These are phyloP conservation scores for Eospalax fontanierii DNA, from an alignment of 2,797 vertebrate genomes.

Conservation along the genomic window DNA sequence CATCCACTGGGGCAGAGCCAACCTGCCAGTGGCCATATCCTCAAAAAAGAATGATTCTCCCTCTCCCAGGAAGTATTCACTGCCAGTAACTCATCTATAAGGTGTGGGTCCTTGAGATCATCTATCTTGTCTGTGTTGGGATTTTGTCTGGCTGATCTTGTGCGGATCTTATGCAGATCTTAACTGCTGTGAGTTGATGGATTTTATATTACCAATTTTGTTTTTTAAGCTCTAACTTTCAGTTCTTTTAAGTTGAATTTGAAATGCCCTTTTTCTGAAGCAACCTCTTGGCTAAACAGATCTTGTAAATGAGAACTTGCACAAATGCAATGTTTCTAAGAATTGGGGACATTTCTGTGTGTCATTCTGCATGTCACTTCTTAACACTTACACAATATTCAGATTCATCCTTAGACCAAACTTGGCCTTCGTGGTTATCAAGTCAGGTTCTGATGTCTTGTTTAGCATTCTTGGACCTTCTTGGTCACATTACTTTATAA, in stretches of 20 bases:
- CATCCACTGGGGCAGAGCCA: too few species aligned
- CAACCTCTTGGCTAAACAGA: neutral
- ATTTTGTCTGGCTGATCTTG: neutral
- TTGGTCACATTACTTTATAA: neutral
- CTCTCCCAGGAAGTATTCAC: too few species aligned
- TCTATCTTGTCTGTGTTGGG: neutral
- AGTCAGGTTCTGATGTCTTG: neutral
- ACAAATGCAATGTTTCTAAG: neutral
- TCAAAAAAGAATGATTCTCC: neutral
- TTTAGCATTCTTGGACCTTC: neutral
- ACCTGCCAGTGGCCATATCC: neutral
- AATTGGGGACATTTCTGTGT: constrained; percentile 31
- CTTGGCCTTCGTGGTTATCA: neutral
- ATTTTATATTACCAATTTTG: neutral
- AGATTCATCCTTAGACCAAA: neutral
- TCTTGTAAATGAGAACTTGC: neutral
- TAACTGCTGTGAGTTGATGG: neutral
- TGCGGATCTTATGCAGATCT: neutral
- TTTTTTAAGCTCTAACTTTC: neutral
- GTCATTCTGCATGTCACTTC: neutral
- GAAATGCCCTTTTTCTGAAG: too few species aligned
- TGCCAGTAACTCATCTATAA: neutral
- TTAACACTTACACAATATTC: neutral
- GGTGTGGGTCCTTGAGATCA: neutral
- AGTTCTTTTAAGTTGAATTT: too few species aligned